Evolutionary conservation across 2,113 vertebrate species (phyloP).

Genomic region (Actinemys pallida): DNA sequence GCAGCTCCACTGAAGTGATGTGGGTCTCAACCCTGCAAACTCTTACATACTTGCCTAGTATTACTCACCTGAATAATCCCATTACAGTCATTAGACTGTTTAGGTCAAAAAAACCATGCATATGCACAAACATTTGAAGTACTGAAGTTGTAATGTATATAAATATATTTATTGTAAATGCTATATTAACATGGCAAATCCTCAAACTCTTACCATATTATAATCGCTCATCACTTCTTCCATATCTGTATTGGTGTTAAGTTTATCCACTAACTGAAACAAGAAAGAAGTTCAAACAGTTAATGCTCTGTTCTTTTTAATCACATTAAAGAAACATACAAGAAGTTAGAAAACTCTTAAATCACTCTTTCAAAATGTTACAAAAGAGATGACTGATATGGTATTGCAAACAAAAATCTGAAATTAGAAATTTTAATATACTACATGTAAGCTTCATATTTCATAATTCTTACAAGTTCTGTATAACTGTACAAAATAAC

Average conservation of each 20-base stretch:
- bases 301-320: neutral
- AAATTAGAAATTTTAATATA: neutral
- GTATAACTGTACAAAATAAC: neutral
- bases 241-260: slow-evolving; percentile 95
- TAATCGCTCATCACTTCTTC: slow-evolving; percentile 92
- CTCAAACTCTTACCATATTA: slow-evolving; percentile 84
- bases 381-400: neutral
- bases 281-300: slow-evolving; percentile 30
- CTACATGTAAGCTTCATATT: neutral
- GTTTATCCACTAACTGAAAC: slow-evolving; percentile 93
- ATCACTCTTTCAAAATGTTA: rapidly evolving
- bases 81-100: neutral
- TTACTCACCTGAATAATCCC: neutral
- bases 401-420: neutral
- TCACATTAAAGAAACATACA: neutral
- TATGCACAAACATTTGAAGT: neutral
- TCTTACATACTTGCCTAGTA: neutral
- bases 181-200: neutral
- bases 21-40: neutral
- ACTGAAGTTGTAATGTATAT: neutral
- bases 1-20: neutral
- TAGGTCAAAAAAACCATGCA: neutral
- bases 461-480: neutral
- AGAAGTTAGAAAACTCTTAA: neutral
- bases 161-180: neutral